phyloP scores from a whole-genome alignment of 2,113 vertebrate species.

The Scortum barcoo region DNA sequence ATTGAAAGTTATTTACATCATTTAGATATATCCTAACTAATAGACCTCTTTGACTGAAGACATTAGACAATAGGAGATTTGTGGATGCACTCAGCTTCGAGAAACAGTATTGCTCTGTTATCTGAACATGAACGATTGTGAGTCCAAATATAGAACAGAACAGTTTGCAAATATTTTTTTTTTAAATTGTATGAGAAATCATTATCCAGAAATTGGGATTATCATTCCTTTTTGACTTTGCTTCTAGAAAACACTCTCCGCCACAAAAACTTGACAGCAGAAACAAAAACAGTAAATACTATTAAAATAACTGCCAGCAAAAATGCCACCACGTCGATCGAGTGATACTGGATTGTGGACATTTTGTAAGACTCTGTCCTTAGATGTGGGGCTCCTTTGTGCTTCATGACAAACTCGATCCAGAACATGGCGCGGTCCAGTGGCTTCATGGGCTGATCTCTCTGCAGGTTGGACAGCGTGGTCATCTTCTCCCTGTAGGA shows the following conservation, averaged over 20 bases:
- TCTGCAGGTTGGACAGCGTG: constrained; percentile 67
- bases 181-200: background rate
- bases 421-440: constrained; percentile 77
- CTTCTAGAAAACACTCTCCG: constrained; percentile 36
- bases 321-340: constrained; percentile 60
- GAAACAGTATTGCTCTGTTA: too few relatives aligned
- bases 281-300: background rate
- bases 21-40: background rate
- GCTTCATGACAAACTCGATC: constrained; percentile 80
- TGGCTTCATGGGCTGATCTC: constrained; percentile 73
- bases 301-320: constrained; percentile 41
- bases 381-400: constrained; percentile 74
- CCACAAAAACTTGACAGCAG: constrained; percentile 34
- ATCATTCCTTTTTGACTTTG: constrained; percentile 70
- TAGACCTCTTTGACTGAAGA: background rate
- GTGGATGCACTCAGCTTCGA: constrained; percentile 37
- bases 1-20: background rate
- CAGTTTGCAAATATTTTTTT: too few relatives aligned
- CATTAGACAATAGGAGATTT: background rate
- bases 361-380: constrained; percentile 77
- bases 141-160: background rate
- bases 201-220: rapidly evolving
- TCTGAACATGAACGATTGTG: too few relatives aligned
- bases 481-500: constrained; percentile 74
- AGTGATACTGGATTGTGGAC: constrained; percentile 66